Conservation (phyloP, 2,113 vertebrate genomes). For the Vombatus ursinus region DNA sequence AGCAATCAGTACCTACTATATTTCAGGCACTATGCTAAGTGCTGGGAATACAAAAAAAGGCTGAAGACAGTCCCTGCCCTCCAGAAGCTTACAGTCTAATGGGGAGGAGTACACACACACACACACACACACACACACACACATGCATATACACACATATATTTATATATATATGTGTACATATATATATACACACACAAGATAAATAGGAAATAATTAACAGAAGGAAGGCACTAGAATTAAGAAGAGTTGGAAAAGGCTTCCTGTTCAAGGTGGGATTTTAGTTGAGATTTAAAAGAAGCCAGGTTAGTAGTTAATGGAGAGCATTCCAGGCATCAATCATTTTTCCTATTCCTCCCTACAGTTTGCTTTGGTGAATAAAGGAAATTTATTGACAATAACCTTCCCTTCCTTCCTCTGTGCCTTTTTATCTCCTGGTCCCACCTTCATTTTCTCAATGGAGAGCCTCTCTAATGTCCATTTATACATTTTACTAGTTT, state of each 20-base stretch:
- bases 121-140: too few relatives aligned
- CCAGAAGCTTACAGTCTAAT: background rate
- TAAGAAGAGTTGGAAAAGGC: background rate
- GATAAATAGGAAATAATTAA: background rate
- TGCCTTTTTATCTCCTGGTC: background rate
- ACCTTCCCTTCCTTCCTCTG: background rate
- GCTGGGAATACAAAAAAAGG: background rate
- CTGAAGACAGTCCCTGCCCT: background rate
- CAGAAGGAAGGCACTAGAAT: background rate
- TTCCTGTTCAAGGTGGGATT: background rate
- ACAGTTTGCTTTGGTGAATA: background rate
- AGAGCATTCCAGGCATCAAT: background rate
- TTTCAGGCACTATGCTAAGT: background rate
- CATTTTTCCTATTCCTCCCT: background rate
- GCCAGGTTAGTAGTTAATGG: background rate
- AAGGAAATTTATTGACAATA: background rate
- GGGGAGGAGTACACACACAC: background rate
- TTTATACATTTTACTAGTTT: background rate
- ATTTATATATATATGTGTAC: too few relatives aligned
- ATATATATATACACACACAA: background rate
- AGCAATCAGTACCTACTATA: background rate
- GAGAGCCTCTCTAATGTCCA: background rate
- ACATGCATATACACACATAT: too few relatives aligned
- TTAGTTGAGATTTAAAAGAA: background rate
- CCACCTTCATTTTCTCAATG: background rate